phyloP scores from a whole-genome alignment of 35 echinoderm and acorn worm genomes.

The Diadema setosum region DNA sequence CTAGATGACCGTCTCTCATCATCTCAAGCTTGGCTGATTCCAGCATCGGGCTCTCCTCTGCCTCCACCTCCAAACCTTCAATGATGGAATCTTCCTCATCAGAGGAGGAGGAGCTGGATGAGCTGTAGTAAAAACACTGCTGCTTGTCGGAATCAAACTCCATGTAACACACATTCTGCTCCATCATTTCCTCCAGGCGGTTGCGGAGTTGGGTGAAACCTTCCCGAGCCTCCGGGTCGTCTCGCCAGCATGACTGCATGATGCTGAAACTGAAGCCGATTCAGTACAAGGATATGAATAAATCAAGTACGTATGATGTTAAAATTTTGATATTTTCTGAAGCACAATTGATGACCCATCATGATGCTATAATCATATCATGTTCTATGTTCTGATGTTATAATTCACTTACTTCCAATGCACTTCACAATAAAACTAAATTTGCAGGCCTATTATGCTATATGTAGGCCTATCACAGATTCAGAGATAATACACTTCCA shows the following conservation, averaged over 20 bases:
- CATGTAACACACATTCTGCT: slow-evolving; percentile 82
- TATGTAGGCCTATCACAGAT: too few relatives aligned
- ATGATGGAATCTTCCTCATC: slow-evolving; percentile 26
- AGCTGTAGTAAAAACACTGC: slow-evolving; percentile 47
- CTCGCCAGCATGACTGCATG: slow-evolving; percentile 80
- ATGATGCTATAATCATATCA: too few relatives aligned
- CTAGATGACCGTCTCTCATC: background rate
- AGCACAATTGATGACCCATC: too few relatives aligned
- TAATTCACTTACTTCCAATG: too few relatives aligned
- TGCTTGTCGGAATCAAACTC: slow-evolving; percentile 32
- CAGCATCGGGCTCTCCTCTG: slow-evolving; percentile 42
- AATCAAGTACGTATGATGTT: too few relatives aligned
- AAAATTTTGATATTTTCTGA: too few relatives aligned
- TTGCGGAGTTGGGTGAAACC: slow-evolving; percentile 75
- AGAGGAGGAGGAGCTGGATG: slow-evolving; percentile 34
- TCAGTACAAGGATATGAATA: background rate
- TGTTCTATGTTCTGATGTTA: too few relatives aligned
- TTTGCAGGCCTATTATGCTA: too few relatives aligned
- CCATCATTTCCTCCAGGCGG: slow-evolving; percentile 74
- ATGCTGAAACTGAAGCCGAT: slow-evolving; percentile 56
- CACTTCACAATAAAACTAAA: too few relatives aligned
- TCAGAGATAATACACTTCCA: too few relatives aligned
- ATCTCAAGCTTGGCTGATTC: background rate
- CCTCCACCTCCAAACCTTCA: background rate
- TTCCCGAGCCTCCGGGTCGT: slow-evolving; percentile 67